phyloP scores from a whole-genome alignment of 2,888 invertebrate species.

The Andricus quercusramuli region DNA sequence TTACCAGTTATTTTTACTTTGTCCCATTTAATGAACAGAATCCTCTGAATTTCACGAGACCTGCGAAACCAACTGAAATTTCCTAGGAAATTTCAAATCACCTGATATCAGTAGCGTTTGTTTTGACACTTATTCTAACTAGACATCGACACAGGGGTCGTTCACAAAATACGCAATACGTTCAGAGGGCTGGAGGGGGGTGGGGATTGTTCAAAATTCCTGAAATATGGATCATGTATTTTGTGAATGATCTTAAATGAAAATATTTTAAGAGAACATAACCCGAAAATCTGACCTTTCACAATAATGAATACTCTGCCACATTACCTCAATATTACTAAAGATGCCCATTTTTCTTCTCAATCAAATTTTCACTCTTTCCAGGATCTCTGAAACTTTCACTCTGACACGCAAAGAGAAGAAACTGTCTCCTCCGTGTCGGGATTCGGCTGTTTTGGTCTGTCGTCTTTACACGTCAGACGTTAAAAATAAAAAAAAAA shows the following conservation, averaged over 20 bases:
- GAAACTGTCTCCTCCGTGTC: neutral
- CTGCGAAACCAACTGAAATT: neutral
- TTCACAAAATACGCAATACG: no score
- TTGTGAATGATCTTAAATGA: neutral
- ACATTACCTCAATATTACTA: neutral
- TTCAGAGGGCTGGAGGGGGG: no score
- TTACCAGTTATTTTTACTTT: no score
- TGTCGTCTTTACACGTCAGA: neutral
- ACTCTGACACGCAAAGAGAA: neutral
- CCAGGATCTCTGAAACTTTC: neutral
- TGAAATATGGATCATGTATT: no score
- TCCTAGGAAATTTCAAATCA: neutral
- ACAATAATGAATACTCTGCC: neutral
- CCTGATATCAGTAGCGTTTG: neutral
- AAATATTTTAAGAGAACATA: neutral
- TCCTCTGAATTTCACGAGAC: no score
- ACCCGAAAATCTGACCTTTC: neutral
- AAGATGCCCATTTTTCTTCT: neutral
- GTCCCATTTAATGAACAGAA: no score
- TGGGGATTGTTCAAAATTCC: no score
- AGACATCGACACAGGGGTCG: neutral
- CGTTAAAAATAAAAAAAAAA: slow-evolving; percentile 14
- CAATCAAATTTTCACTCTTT: neutral
- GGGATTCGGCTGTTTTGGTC: neutral
- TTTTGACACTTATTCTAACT: neutral